phyloP scores from a whole-genome alignment of 2,113 vertebrate species.

The Cochlearius cochlearius region DNA sequence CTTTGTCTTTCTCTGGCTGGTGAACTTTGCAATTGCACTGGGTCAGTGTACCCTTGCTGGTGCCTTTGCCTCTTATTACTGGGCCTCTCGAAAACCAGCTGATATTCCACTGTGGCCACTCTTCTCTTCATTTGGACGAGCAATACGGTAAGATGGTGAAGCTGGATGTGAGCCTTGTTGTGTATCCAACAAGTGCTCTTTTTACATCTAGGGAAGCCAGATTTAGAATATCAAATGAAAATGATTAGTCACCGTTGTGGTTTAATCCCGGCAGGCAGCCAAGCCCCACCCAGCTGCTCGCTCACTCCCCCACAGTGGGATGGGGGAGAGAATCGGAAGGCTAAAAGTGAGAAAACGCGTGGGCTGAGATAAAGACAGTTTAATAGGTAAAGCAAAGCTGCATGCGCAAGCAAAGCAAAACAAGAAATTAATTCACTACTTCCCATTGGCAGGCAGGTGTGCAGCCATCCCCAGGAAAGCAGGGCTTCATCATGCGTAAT shows the following conservation, averaged over 20 bases:
- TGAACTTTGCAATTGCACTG: constrained; percentile 91
- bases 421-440: background rate
- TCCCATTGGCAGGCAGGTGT: background rate
- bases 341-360: accelerated
- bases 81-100: constrained; percentile 88
- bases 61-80: constrained; percentile 95
- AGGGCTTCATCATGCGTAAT: accelerated
- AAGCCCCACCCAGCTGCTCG: accelerated
- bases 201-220: background rate
- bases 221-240: background rate
- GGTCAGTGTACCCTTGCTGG: constrained; percentile 95
- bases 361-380: background rate
- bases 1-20: constrained; percentile 92
- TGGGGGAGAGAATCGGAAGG: background rate
- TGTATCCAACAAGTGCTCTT: background rate
- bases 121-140: constrained; percentile 88
- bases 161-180: background rate
- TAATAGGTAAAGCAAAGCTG: background rate
- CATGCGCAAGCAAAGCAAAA: background rate
- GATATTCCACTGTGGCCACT: constrained; percentile 89
- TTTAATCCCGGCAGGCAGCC: background rate
- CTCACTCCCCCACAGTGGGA: background rate
- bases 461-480: background rate
- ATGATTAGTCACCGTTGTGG: background rate
- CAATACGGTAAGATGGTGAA: constrained; percentile 80